These are phyloP conservation scores for Ciconia boyciana DNA, from an alignment of 2,113 vertebrate species.

Conservation along the genomic window DNA sequence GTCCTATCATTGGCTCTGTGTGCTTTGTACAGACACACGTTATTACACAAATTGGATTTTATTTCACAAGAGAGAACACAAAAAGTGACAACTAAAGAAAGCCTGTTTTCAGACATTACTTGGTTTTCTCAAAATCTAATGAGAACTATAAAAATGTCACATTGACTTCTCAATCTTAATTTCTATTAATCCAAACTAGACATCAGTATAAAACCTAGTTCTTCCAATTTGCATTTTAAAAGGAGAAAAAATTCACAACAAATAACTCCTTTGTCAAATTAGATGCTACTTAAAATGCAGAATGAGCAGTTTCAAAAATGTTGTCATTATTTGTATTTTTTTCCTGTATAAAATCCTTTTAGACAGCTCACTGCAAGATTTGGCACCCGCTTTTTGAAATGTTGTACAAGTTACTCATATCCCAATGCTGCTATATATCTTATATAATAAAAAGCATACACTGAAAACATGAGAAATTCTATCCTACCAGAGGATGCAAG, in stretches of 20 bases:
- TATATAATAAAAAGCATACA: background rate
- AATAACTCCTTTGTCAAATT: background rate
- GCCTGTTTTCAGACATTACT: background rate
- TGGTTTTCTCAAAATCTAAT: background rate
- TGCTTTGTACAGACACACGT: background rate
- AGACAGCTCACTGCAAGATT: background rate
- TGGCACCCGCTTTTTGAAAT: background rate
- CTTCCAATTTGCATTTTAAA: background rate
- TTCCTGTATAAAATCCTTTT: background rate
- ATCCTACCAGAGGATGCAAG: background rate
- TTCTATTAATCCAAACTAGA: background rate
- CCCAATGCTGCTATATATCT: background rate
- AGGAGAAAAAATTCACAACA: background rate
- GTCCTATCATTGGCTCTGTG: background rate
- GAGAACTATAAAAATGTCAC: background rate
- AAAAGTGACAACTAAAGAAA: background rate
- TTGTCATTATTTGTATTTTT: background rate
- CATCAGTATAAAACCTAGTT: background rate
- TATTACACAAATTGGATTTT: background rate
- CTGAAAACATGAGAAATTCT: background rate
- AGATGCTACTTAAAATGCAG: background rate
- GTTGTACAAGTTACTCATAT: background rate
- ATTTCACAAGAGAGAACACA: background rate
- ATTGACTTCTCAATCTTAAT: background rate
- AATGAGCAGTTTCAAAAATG: background rate